Base-by-base conservation (phyloP, 1,140 invertebrate species). In the Cydia fagiglandana region DNA sequence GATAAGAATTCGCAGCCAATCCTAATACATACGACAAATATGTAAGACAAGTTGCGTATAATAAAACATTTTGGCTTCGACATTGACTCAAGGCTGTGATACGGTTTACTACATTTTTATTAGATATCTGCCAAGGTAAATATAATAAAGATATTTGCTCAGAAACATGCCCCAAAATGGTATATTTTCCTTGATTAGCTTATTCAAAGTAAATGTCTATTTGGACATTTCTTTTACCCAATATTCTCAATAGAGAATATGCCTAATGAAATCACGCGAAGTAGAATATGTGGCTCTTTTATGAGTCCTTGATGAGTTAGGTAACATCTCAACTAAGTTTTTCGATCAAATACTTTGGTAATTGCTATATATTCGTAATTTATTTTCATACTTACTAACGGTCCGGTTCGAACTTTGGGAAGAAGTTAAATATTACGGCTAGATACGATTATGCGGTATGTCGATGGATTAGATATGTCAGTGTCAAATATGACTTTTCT, bases 141-240 rank as follows among this genome's bases (percentile, higher is more conserved):
- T 56, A 56, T 56, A 56, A 56, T 56, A 56, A 56, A 56, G 53
- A 56, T 56, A 56, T 56, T 56, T 56, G 53, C 15, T 13, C 53
- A 56, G 15, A 56, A 17, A 56, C 53, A 17, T n/a, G 53, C 10
- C 15, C 53, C 12, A 47, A 56, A 56, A 56, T 56, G 15, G 15
- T n/a, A 56, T 56, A 17, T 56, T 56, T 56, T n/a, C 53, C n/a
- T 56, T 56, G 53, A 56, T 56, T 56, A 56, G 2, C 53, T 47
- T 47, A 47, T 56, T 56, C 53, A 56, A 17, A 17, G 53, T 56
- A 56, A 47, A 47, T 15, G 45, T 47, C 45, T 56, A 56, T 56
- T 56, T 17, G 53, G 53, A 17, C n/a, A 9, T 56, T 56, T 56
- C 53, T 56, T 56, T 20, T 56, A 2, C 53, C 15, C 20, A 56